Evolutionary conservation across 2,888 invertebrate species (phyloP), one percentile per base, ranked within the genome.

Genomic region (Amaurobius ferox): DNA sequence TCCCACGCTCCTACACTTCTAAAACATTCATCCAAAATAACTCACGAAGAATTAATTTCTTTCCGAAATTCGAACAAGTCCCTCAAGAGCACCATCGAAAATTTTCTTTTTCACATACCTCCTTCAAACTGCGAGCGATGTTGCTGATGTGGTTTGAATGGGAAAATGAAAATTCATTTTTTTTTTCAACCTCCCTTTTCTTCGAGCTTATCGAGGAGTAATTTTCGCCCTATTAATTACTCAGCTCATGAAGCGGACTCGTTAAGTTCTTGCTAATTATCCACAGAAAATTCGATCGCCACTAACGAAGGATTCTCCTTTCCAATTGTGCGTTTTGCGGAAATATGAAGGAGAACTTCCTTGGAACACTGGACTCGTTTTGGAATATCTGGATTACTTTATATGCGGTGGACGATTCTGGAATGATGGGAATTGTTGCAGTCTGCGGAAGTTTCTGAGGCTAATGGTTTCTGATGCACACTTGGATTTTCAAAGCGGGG

Each of bases 141-240:
- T 23, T 23, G 55, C 23, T 55, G 55, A 55, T 55, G 23, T 55
- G 19, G 55, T 11, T 16, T 16, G 23, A 23, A 55, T 23, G 23
- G 55, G 11, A 23, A 55, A 44, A 44, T 19, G 55, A 11, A 55
- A 55, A 55, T n/a, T n/a, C n/a, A 55, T 55, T 55, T 23, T 11
- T 55, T 55, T 23, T 23, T 55, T 35, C 35, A 7, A 7, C 6
- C 16, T 44, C 44, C 16, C 44, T 16, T 16, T 16, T 44, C 35
- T 55, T 55, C 19, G 11, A 23, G 23, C 23, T 23, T 55, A 23
- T 55, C 55, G 55, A 23, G 23, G 62, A 55, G 76, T 64, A 83
- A 83, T 76, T 83, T 83, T 76, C 76, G 39, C 55, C 44, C 81
- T 76, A 83, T 83, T 83, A 83, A 83, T 83, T 83, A 76, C 81